Evolutionary conservation across 2,113 vertebrate genomes (phyloP), one percentile per base, ranked within the genome.

Genomic region (Ascaphus truei): DNA sequence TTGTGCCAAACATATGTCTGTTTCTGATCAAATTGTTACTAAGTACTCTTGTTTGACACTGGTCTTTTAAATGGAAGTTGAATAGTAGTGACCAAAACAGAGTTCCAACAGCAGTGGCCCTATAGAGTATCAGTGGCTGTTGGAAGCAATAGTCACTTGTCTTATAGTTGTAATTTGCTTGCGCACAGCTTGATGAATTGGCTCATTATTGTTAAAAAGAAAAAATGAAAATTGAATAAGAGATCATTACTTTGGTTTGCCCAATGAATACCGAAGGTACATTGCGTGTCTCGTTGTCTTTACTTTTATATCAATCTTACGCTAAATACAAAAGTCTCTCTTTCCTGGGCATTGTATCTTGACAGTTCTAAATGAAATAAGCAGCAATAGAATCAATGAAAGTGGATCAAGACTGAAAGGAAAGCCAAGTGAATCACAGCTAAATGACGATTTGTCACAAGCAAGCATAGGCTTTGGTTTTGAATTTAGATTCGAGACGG

Each of bases 141-240:
- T n/a, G n/a, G n/a, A n/a, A n/a, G n/a, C n/a, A n/a, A n/a, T n/a
- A n/a, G n/a, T n/a, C n/a, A n/a, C n/a, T n/a, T n/a, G n/a, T n/a
- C n/a, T n/a, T n/a, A n/a, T n/a, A n/a, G n/a, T n/a, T n/a, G n/a
- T n/a, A n/a, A n/a, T 18, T 7, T 2, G 12, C 5, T 18, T 33
- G n/a, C 5, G 11, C n/a, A 16, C 15, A 36, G 48, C 62, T 55
- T 55, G 48, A 66, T 66, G 47, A 55, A 66, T 66, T 22, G 62
- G 18, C 62, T 66, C 33, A 66, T 66, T 66, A 41, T 10, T 23
- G 62, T 52, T 37, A 53, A 47, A 65, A 39, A 53, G 36, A 18
- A 55, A 43, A 51, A 66, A 55, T 66, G 62, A 41, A 53, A 66
- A 53, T 55, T 55, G 50, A 66, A 37, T 30, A 39, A 66, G 34